Evolutionary conservation across 2,797 vertebrate genomes (phyloP).

Genomic region (Tapirus indicus): DNA sequence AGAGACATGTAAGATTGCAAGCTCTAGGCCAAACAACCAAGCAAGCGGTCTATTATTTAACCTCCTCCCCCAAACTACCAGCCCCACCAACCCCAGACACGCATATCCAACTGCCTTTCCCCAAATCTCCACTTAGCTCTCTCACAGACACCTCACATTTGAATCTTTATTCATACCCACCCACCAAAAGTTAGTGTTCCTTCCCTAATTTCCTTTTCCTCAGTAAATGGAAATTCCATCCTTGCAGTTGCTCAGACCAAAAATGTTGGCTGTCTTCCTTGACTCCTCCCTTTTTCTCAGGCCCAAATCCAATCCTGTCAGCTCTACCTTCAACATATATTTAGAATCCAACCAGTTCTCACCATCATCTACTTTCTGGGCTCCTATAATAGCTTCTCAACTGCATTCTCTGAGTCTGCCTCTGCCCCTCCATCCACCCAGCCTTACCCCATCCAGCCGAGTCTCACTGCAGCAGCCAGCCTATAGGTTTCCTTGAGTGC

Average conservation of each 20-base stretch:
- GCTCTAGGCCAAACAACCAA: neutral
- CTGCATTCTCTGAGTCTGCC: neutral
- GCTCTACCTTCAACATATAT: neutral
- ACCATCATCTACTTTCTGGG: fast-evolving
- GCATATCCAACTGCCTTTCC: neutral
- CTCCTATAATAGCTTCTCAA: fast-evolving
- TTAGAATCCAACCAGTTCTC: neutral
- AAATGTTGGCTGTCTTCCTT: neutral
- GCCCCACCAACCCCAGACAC: neutral
- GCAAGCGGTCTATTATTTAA: fast-evolving
- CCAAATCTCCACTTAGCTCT: neutral
- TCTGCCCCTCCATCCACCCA: neutral
- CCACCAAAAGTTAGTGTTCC: neutral
- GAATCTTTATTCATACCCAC: neutral
- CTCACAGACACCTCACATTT: neutral
- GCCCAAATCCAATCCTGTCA: neutral
- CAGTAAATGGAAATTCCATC: neutral
- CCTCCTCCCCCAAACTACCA: neutral
- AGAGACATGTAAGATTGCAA: fast-evolving
- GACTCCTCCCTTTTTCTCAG: neutral
- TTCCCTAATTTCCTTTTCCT: neutral
- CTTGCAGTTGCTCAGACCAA: neutral
- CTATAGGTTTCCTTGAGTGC: neutral
- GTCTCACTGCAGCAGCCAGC: no score
- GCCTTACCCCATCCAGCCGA: neutral